Conservation (phyloP, 2,113 vertebrate genomes). For the Colossoma macropomum region DNA sequence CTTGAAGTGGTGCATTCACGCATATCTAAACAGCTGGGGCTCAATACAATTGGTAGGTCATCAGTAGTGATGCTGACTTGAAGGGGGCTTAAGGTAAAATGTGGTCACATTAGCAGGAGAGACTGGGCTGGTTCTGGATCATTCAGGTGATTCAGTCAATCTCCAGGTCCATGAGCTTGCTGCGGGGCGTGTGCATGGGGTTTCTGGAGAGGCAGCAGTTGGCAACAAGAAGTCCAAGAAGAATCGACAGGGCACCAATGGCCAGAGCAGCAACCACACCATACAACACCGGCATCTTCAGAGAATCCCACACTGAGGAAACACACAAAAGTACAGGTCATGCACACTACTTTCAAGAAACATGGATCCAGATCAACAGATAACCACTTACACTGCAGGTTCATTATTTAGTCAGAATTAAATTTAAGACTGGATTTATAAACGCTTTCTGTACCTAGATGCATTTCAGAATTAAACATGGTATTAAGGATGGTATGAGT, state of each 20-base stretch:
- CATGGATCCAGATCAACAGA: too few species aligned
- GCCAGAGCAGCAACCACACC: conserved; percentile 83
- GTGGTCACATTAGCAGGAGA: conserved; percentile 29
- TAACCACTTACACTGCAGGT: too few species aligned
- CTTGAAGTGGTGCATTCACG: conserved; percentile 19
- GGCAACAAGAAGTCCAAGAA: conserved; percentile 90
- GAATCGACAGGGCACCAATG: conserved; percentile 87
- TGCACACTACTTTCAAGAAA: too few species aligned
- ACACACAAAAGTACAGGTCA: not conserved
- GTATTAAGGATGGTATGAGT: too few species aligned
- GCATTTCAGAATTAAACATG: too few species aligned
- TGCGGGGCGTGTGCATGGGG: conserved; percentile 83
- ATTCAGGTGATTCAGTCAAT: conserved; percentile 84
- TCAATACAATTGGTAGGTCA: conserved; percentile 39
- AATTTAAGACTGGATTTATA: too few species aligned
- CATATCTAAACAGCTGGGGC: conserved; percentile 26
- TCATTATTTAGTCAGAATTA: too few species aligned
- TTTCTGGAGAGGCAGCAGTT: conserved; percentile 90
- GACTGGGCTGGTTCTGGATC: not conserved
- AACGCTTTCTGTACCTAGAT: too few species aligned
- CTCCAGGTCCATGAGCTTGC: conserved; percentile 92
- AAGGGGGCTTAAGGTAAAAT: conserved; percentile 19
- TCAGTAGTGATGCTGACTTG: conserved; percentile 39
- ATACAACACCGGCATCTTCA: conserved; percentile 91
- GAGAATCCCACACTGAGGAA: conserved; percentile 87